Conservation (phyloP, 2,797 vertebrate species). For the Acrossocheilus wenchowensis region DNA sequence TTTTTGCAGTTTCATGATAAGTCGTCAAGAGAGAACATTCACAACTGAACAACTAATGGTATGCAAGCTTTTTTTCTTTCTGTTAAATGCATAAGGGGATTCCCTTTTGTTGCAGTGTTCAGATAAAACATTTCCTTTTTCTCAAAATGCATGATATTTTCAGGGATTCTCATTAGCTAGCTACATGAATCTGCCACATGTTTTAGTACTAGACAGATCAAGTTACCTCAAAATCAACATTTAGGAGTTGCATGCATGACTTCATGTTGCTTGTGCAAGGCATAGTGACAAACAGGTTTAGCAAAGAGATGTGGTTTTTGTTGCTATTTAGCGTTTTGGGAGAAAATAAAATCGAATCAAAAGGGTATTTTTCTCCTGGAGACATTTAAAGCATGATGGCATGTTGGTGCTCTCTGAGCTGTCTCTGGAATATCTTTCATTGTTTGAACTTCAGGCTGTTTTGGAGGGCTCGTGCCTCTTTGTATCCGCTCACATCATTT, state of each 20-base stretch:
- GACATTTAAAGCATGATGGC: constrained; percentile 17
- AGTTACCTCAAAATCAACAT: background rate
- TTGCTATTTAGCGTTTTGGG: background rate
- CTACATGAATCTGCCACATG: background rate
- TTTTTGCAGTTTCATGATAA: background rate
- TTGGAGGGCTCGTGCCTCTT: constrained; percentile 47
- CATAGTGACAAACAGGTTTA: background rate
- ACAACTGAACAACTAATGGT: background rate
- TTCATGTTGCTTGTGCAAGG: background rate
- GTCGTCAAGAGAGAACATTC: background rate
- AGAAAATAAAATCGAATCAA: background rate
- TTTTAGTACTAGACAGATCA: background rate
- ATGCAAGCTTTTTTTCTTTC: background rate
- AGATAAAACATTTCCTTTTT: background rate
- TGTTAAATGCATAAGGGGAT: background rate
- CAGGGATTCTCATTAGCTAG: background rate
- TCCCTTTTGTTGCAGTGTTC: constrained; percentile 1
- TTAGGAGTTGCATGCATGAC: background rate
- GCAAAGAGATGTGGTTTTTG: background rate
- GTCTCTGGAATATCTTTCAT: constrained; percentile 16
- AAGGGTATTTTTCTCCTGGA: background rate
- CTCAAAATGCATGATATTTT: background rate
- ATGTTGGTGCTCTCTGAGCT: constrained; percentile 14
- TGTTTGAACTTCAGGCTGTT: constrained; percentile 49
- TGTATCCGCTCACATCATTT: constrained; percentile 59